A percentile compares a stretch with the other conserved stretches of the same genome.
phyloP scores from a whole-genome alignment of 2,797 vertebrate genomes.

The Falco peregrinus region DNA sequence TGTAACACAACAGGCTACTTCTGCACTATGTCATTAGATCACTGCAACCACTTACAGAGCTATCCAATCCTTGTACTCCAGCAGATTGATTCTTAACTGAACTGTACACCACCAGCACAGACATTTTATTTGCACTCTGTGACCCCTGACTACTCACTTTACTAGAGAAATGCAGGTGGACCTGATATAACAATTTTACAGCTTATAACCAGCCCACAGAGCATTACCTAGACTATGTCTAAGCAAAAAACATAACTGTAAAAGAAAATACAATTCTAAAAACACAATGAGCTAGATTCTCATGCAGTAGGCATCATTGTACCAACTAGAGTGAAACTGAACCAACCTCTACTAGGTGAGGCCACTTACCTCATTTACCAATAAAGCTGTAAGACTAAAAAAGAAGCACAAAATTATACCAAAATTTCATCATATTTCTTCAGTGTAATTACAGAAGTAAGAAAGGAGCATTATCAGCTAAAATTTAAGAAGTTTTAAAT shows the following conservation, averaged over 20 bases:
- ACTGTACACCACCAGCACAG: background rate
- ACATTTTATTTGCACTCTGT: background rate
- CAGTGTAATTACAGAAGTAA: background rate
- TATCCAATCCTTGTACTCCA: background rate
- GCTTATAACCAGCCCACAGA: background rate
- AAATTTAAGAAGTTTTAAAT: background rate
- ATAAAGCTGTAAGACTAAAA: background rate
- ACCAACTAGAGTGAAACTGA: background rate
- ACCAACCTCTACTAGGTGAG: background rate
- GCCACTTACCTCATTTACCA: background rate
- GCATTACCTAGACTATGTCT: background rate
- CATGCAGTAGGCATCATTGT: fast-evolving
- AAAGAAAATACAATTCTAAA: background rate
- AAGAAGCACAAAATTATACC: background rate
- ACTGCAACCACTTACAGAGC: background rate
- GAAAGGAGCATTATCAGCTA: background rate
- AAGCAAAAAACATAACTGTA: background rate
- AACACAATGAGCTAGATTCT: background rate
- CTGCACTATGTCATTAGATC: background rate
- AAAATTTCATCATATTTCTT: background rate
- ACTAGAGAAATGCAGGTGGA: background rate
- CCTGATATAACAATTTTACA: background rate
- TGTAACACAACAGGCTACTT: background rate
- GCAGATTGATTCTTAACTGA: background rate
- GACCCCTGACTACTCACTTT: background rate